Percentiles rank a stretch among this genome's conserved stretches.
These are phyloP conservation scores for Nycteola revayana DNA, from an alignment of 2,888 invertebrate genomes.

Conservation along the genomic window DNA sequence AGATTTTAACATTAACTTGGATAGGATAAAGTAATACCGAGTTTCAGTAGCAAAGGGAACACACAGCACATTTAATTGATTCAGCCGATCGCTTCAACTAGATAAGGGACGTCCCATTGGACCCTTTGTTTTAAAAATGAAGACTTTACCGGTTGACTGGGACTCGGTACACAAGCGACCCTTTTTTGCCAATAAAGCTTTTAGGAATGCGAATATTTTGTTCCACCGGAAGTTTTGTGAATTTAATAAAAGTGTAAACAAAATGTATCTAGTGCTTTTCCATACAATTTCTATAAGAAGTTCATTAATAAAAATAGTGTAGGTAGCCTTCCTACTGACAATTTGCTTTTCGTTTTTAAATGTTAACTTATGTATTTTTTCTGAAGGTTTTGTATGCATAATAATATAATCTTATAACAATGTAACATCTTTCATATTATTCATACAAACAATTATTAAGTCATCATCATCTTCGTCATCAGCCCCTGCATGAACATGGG, in stretches of 20 bases:
- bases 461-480: no score
- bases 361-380: no score
- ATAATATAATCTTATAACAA: no score
- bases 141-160: slow-evolving; percentile 39
- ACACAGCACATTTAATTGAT: slow-evolving; percentile 48
- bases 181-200: slow-evolving; percentile 52
- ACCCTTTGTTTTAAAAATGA: slow-evolving; percentile 53
- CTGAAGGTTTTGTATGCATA: no score
- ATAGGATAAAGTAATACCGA: no score
- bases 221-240: slow-evolving; percentile 40
- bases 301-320: no score
- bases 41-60: neutral
- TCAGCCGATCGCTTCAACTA: slow-evolving; percentile 36
- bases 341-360: slow-evolving; percentile 6
- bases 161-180: slow-evolving; percentile 46
- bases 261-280: slow-evolving; percentile 16
- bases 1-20: no score
- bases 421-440: no score
- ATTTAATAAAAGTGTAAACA: slow-evolving; percentile 42
- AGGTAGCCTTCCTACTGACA: no score
- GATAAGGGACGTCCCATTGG: slow-evolving; percentile 36
- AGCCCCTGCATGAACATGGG: no score
- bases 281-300: no score
- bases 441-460: no score
- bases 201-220: slow-evolving; percentile 50